Evolutionary conservation across 2,113 vertebrate species (phyloP), one percentile per base, ranked within the genome.

Genomic region (Oryzias celebensis): DNA sequence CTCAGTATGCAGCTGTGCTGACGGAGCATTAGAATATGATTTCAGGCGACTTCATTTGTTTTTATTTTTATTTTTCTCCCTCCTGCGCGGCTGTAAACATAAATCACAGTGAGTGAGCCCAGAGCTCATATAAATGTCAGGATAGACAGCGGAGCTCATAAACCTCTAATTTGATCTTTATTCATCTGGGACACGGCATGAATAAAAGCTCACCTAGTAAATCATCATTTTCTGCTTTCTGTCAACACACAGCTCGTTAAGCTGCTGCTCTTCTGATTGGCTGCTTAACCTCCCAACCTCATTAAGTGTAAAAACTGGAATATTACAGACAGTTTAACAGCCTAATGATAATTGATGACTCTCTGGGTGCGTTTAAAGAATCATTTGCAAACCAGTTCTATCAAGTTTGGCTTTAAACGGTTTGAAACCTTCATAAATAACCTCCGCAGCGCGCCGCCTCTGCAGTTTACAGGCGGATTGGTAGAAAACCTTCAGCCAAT

Each of bases 81-180:
- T 49, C 56, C 71, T 50, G 62, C 48, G 47, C 69, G 0, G 48
- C 65, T 50, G 82, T 83, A 83, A 82, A 83, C 86, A 89, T 88
- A 85, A 89, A 88, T 91, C 89, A 88, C 62, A 2, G 59, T 45
- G 51, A 66, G 74, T 66, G 47, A 67, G 76, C 81, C 70, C 68
- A 46, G 74, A 76, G 80, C 85, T 88, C 83, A 80, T 87, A 88
- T 86, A 90, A 89, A 86, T 72, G 87, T 88, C 89, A 88, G 81
- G 60, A 77, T n/a, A 77, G 82, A 87, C 87, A 78, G 78, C 73
- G 51, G 58, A 81, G 84, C 88, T 91, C 88, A 90, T 90, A 87
- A 90, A 89, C 74, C 78, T 85, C 83, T 88, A 84, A 89, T 90
- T 86, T 88, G 86, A 89, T 89, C 80, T 86, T 84, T 83, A 82